phyloP scores from a whole-genome alignment of 2,113 vertebrate genomes.

The Nothoprocta perdicaria region DNA sequence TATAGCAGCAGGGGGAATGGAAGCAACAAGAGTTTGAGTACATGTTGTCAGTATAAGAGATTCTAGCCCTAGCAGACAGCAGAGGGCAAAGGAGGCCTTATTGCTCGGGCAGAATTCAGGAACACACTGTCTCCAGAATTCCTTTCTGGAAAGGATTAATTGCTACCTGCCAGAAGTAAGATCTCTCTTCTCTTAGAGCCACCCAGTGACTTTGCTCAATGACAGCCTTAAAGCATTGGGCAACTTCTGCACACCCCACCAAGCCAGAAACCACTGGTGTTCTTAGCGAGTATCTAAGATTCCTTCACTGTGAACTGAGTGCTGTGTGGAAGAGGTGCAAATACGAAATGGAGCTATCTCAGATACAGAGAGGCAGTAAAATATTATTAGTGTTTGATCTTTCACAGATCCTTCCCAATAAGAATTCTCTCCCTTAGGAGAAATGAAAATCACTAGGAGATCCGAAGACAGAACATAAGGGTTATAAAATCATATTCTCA shows the following conservation, averaged over 20 bases:
- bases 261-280: background rate
- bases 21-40: background rate
- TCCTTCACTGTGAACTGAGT: constrained; percentile 1
- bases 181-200: background rate
- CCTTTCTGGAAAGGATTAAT: background rate
- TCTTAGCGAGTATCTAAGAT: background rate
- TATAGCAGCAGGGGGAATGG: accelerated
- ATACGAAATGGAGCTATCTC: background rate
- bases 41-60: background rate
- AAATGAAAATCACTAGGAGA: constrained; percentile 17
- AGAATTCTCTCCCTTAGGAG: constrained; percentile 22
- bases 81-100: background rate
- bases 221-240: background rate
- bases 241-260: background rate
- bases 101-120: background rate
- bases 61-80: background rate
- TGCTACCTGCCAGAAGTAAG: background rate
- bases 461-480: background rate
- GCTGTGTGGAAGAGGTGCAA: background rate
- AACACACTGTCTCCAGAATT: background rate
- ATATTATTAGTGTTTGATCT: background rate
- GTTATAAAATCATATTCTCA: background rate
- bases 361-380: background rate
- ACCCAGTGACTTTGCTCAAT: background rate
- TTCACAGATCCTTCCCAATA: background rate